Conservation (phyloP, 2,797 vertebrate species). For the Megalops cyprinoides region DNA sequence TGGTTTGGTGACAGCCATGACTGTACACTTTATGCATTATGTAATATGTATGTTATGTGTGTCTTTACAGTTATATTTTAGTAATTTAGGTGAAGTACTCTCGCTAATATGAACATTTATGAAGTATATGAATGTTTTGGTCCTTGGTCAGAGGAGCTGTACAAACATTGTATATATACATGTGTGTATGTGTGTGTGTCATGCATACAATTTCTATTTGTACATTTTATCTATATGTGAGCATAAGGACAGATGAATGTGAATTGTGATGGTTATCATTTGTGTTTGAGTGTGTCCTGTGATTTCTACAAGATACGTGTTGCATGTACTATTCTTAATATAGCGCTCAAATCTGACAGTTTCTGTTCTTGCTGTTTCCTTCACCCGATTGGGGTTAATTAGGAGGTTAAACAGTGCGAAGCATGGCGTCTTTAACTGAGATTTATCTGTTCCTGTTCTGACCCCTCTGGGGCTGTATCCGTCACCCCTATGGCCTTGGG, state of each 20-base stretch:
- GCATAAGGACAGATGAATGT: not conserved
- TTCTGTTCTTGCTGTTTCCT: constrained; percentile 69
- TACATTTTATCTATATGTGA: not conserved
- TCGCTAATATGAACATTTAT: not conserved
- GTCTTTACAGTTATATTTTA: not conserved
- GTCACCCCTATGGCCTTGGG: constrained; percentile 71
- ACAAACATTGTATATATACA: not conserved
- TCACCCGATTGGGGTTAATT: constrained; percentile 78
- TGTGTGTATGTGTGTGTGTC: not conserved
- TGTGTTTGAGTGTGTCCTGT: constrained; percentile 12
- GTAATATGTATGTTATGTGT: no score
- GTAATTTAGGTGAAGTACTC: not conserved
- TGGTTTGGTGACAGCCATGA: not conserved
- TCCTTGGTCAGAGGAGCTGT: not conserved
- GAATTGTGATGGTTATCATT: not conserved
- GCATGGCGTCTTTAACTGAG: constrained; percentile 78
- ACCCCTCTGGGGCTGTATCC: constrained; percentile 72
- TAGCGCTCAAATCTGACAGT: constrained; percentile 48
- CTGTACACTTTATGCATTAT: not conserved
- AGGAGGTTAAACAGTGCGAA: constrained; percentile 77
- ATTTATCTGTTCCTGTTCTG: constrained; percentile 84
- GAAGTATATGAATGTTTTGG: not conserved
- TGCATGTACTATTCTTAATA: constrained; percentile 46
- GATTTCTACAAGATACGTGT: constrained; percentile 9
- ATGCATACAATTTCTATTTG: constrained; percentile 6